phyloP scores from a whole-genome alignment of 2,113 vertebrate genomes.

The Notothenia coriiceps region DNA sequence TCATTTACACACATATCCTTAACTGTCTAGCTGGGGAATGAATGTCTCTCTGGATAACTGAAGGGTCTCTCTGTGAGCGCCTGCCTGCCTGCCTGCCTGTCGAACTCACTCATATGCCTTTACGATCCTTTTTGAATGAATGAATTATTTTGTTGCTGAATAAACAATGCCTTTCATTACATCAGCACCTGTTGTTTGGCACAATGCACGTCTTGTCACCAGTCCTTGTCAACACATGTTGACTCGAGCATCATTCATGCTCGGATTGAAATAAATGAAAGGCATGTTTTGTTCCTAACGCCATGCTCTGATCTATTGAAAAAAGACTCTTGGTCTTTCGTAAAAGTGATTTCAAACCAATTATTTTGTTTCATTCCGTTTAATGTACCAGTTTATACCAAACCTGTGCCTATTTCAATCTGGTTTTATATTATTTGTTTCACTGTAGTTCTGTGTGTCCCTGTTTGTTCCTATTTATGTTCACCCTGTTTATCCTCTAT shows the following conservation, averaged over 20 bases:
- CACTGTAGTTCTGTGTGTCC: conserved; percentile 42
- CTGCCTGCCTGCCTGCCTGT: conserved; percentile 29
- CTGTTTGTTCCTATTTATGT: conserved; percentile 50
- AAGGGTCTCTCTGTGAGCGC: conserved; percentile 46
- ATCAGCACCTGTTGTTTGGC: conserved; percentile 41
- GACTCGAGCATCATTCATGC: conserved; percentile 11
- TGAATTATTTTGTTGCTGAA: conserved; percentile 17
- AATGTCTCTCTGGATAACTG: conserved; percentile 42
- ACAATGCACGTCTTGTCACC: conserved; percentile 12
- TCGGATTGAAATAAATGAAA: not conserved
- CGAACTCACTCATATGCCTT: not conserved
- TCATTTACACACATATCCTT: conserved; percentile 68
- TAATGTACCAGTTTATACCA: conserved; percentile 21
- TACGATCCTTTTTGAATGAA: conserved; percentile 9
- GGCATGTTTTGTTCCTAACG: conserved; percentile 29
- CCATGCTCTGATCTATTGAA: conserved; percentile 33
- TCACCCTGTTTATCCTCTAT: conserved; percentile 37
- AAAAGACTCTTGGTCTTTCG: conserved; percentile 11
- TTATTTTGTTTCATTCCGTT: conserved; percentile 43
- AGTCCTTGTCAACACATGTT: not conserved
- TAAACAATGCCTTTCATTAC: conserved; percentile 19
- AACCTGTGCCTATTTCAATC: conserved; percentile 40
- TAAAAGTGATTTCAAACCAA: conserved; percentile 27
- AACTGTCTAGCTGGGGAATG: conserved; percentile 53
- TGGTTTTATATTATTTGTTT: conserved; percentile 29